phyloP scores from a whole-genome alignment of 2,797 vertebrate species.

The Oryzias sinensis region DNA sequence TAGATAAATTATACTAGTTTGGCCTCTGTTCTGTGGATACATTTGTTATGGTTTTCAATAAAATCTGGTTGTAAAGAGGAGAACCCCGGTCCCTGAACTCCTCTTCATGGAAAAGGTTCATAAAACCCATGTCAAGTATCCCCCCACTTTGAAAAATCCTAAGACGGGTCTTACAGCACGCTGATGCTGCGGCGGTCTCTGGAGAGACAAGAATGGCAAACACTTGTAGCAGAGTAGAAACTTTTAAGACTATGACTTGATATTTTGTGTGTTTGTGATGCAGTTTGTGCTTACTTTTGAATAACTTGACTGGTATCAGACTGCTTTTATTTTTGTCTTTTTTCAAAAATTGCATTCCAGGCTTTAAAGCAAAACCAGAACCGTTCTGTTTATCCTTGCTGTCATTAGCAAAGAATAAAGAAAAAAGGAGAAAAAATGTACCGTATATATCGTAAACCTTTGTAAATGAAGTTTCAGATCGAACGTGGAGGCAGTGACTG shows the following conservation, averaged over 20 bases:
- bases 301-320: no score
- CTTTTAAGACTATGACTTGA: slow-evolving; percentile 53
- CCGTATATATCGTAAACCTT: slow-evolving; percentile 27
- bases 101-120: slow-evolving; percentile 65
- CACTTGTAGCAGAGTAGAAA: slow-evolving; percentile 41
- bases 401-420: no score
- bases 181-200: slow-evolving; percentile 52
- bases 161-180: slow-evolving; percentile 59
- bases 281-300: no score
- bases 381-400: no score
- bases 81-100: slow-evolving; percentile 56
- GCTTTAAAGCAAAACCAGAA: no score
- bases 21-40: slow-evolving; percentile 21
- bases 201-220: slow-evolving; percentile 50
- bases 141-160: slow-evolving; percentile 63
- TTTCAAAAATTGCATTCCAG: no score
- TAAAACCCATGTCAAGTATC: slow-evolving; percentile 71
- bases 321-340: no score
- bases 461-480: slow-evolving; percentile 49
- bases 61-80: slow-evolving; percentile 44
- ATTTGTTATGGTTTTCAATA: slow-evolving; percentile 40
- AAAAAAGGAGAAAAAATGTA: slow-evolving; percentile 1
- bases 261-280: slow-evolving; percentile 59
- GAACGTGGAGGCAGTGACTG: slow-evolving; percentile 69
- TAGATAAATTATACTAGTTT: slow-evolving; percentile 13